Percentiles rank a stretch among this genome's conserved stretches.
phyloP scores from a whole-genome alignment of 2,113 vertebrate genomes.

The Acrocephalus kingi region DNA sequence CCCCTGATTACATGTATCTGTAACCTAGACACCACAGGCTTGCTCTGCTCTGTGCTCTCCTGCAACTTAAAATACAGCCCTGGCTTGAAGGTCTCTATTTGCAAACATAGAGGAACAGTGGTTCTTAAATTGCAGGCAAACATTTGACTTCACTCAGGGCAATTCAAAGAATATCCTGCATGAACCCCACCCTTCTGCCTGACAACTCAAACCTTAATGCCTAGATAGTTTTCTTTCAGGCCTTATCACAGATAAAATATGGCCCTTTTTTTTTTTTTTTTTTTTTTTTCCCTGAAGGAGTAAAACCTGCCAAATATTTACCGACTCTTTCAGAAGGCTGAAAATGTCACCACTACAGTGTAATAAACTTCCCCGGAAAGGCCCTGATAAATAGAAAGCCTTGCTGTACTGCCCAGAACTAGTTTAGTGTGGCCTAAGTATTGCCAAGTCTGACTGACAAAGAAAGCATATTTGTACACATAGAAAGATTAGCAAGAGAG shows the following conservation, averaged over 20 bases:
- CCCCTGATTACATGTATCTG: neutral
- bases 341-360: constrained; percentile 33
- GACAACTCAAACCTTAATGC: constrained; percentile 4
- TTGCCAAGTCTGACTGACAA: constrained; percentile 12
- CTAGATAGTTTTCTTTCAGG: constrained; percentile 56
- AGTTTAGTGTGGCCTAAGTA: neutral
- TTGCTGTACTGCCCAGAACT: constrained; percentile 39
- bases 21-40: neutral
- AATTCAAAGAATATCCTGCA: constrained; percentile 46
- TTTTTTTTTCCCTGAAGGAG: neutral
- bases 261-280: neutral
- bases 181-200: constrained; percentile 18
- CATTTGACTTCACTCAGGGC: constrained; percentile 42
- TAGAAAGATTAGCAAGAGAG: constrained; percentile 46
- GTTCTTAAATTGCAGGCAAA: constrained; percentile 59
- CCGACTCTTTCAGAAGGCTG: constrained; percentile 48
- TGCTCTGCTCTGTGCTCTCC: neutral
- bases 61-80: constrained; percentile 18
- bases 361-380: constrained; percentile 36
- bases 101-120: constrained; percentile 40
- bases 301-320: constrained; percentile 74
- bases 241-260: constrained; percentile 50
- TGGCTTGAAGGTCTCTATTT: constrained; percentile 41
- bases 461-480: constrained; percentile 39
- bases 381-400: constrained; percentile 35